Base-by-base conservation (phyloP, 2,113 vertebrate species). In the Willisornis vidua region DNA sequence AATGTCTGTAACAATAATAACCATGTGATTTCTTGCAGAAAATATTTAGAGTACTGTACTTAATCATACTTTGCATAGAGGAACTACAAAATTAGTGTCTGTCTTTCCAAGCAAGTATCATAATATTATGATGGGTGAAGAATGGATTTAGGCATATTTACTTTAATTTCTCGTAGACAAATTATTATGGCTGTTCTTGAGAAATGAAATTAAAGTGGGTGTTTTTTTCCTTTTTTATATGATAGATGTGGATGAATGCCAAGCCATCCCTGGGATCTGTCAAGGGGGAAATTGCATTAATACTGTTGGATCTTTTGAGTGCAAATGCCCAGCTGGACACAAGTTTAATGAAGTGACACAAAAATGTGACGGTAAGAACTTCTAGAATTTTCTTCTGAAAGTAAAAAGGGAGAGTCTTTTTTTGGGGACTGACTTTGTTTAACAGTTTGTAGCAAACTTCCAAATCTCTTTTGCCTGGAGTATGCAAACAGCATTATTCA, bases 271-370 rank as follows among this genome's bases (percentile, higher is more conserved):
- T 96, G 99, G 99, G 87, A 98, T 99, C 97, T 99, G 99, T 98
- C 99, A 99, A 94, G 99, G 99, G 93, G 99, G 99, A 98, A 99
- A 99, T 98, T 99, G 99, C 95, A 98, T 99, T 98, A 99, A 99
- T 98, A 99, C 99, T 59, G 99, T 99, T 92, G 99, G 99, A 96
- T 99, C 99, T 97, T 99, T 99, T 96, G 99, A 99, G 98, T 99
- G 99, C 97, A 99, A 99, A 98, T 99, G 99, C 97, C 99, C 99
- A 85, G 99, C 99, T 98, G 99, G 99, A 98, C 99, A 99, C 98
- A 99, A 98, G 97, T 99, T 99, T 98, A 99, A 99, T 96, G 99
- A 99, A 98, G 96, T 99, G 97, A 98, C 98, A 95, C 99, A 99
- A 98, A 99, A 99, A 98, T 99, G 99, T 82, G 99, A 99, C 7